These are phyloP conservation scores for Tenthredo amoena DNA, from an alignment of 2,888 invertebrate species.

Conservation along the genomic window DNA sequence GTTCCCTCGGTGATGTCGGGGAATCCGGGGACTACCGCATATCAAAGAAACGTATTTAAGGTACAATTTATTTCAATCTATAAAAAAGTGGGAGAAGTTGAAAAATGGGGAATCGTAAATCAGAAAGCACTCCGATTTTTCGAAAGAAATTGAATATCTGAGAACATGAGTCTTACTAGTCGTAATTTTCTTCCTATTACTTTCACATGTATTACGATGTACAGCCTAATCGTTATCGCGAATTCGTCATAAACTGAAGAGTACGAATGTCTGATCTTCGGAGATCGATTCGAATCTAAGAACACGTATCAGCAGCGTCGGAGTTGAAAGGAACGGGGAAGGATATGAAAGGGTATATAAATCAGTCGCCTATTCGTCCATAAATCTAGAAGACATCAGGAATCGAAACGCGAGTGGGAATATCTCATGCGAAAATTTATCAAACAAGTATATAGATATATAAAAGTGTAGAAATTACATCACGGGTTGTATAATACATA, in stretches of 20 bases:
- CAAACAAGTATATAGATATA: constrained; percentile 2
- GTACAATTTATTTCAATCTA: background rate
- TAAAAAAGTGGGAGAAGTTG: background rate
- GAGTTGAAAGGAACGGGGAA: background rate
- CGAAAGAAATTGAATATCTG: background rate
- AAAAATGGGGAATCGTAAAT: background rate
- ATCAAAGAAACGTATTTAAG: background rate
- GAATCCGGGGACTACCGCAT: constrained; percentile 86
- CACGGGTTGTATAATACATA: background rate
- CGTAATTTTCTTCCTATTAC: background rate
- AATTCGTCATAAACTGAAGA: background rate
- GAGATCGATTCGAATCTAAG: background rate
- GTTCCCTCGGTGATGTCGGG: constrained; percentile 89
- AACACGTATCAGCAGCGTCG: background rate
- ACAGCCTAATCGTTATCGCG: background rate
- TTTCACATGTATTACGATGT: background rate
- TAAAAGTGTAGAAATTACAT: background rate
- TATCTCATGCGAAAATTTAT: constrained; percentile 50
- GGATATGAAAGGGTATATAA: background rate
- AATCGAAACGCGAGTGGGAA: background rate
- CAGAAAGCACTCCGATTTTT: background rate
- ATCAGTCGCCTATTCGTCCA: constrained; percentile 16
- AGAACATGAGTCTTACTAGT: background rate
- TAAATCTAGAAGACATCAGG: background rate
- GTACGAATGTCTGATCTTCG: background rate